Conservation (phyloP, 2,797 vertebrate species). For the Brotula barbata region DNA sequence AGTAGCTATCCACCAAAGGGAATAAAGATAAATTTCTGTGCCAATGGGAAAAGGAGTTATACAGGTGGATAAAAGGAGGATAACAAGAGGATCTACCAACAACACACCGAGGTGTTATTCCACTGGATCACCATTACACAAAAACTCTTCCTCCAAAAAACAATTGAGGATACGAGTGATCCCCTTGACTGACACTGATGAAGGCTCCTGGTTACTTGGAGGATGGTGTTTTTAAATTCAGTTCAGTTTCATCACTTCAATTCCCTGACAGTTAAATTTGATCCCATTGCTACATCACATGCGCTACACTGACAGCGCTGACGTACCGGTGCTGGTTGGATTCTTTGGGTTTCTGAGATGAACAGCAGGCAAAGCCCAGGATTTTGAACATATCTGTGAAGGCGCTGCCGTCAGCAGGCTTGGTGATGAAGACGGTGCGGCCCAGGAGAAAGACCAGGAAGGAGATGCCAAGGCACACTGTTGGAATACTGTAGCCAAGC, state of each 20-base stretch:
- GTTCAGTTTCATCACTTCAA: constrained; percentile 14
- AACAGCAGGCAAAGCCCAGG: constrained; percentile 84
- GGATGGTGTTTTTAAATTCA: constrained; percentile 18
- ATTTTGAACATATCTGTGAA: constrained; percentile 92
- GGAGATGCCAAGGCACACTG: constrained; percentile 89
- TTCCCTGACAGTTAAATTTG: not conserved
- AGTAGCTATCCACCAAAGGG: constrained; percentile 53
- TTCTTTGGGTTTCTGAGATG: constrained; percentile 66
- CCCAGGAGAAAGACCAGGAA: constrained; percentile 90
- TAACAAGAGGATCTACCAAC: constrained; percentile 55
- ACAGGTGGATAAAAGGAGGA: constrained; percentile 62
- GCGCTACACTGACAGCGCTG: not conserved
- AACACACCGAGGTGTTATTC: constrained; percentile 40
- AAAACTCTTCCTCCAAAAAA: constrained; percentile 25
- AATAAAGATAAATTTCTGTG: constrained; percentile 54
- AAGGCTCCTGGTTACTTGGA: constrained; percentile 17
- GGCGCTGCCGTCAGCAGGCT: constrained; percentile 93
- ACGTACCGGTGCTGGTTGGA: constrained; percentile 77
- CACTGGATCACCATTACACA: constrained; percentile 14
- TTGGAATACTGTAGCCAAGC: constrained; percentile 87
- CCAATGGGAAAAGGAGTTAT: constrained; percentile 40
- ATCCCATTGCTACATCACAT: constrained; percentile 1
- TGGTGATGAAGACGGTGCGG: constrained; percentile 89
- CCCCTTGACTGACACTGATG: constrained; percentile 15
- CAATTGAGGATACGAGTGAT: constrained; percentile 1